Percentiles rank a stretch among this genome's conserved stretches.
phyloP scores from a whole-genome alignment of 2,888 invertebrate genomes.

The Polia nebulosa region DNA sequence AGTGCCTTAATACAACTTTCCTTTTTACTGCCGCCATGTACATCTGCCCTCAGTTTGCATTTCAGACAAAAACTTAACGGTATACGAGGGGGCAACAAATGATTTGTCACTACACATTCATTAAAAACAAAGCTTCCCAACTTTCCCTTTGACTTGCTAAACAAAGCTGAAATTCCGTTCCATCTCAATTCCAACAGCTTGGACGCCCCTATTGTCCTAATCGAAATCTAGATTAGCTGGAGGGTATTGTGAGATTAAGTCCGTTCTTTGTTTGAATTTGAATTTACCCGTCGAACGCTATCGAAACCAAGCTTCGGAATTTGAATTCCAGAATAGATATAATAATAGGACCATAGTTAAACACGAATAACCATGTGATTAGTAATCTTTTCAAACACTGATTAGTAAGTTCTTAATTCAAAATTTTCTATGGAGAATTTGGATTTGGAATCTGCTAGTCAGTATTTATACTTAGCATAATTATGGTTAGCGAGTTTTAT shows the following conservation, averaged over 20 bases:
- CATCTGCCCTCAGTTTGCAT: too few relatives aligned
- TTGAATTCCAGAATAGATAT: slow-evolving; percentile 42
- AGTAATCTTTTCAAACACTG: too few relatives aligned
- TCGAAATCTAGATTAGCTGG: slow-evolving; percentile 65
- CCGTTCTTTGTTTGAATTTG: slow-evolving; percentile 60
- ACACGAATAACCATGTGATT: too few relatives aligned
- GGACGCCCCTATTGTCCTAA: slow-evolving; percentile 38
- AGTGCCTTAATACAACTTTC: too few relatives aligned
- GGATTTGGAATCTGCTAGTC: too few relatives aligned
- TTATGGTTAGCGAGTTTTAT: too few relatives aligned
- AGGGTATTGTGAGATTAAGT: slow-evolving; percentile 64
- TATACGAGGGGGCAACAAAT: neutral
- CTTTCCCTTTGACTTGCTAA: slow-evolving; percentile 20
- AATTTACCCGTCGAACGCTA: slow-evolving; percentile 59
- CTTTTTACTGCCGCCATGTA: neutral
- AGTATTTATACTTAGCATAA: too few relatives aligned
- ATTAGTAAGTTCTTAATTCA: too few relatives aligned
- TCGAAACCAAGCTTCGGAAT: slow-evolving; percentile 39
- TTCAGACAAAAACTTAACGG: neutral
- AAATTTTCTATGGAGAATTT: too few relatives aligned
- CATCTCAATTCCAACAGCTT: slow-evolving; percentile 29
- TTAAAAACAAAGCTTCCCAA: slow-evolving; percentile 28
- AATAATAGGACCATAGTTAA: too few relatives aligned
- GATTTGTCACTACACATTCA: slow-evolving; percentile 6
- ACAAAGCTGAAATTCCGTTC: slow-evolving; percentile 24